Evolutionary conservation across 2,888 invertebrate species (phyloP), one percentile per base, ranked within the genome.

Genomic region (Watsonalla cultraria): DNA sequence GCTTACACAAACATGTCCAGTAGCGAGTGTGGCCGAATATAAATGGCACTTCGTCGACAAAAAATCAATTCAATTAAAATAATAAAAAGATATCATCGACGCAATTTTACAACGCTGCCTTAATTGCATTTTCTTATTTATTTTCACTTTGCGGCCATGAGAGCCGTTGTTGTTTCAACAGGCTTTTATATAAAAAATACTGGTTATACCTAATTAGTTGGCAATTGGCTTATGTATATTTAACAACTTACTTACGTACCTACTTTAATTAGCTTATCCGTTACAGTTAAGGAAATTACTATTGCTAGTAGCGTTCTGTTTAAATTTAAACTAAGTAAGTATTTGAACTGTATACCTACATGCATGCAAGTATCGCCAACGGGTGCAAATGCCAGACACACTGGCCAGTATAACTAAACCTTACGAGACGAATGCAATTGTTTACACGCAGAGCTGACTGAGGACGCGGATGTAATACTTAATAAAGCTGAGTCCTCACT

Each of bases 11-110:
- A 42, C 42, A 37, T 49, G 49, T 13, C 37, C 39, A 37, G 49
- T 49, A 47, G 46, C 15, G 15, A 37, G 49, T 46, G 15, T 49
- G 37, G 49, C 37, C 39, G 49, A 49, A 49, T 49, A 49, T 49
- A 14, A 49, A 49, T 49, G 49, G 37, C 37, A 42, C 11, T 11
- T 42, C 42, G 11, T 11, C 42, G 11, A 11, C 42, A 42, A 42
- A 42, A 42, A 42, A 11, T 33, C 49, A 49, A 49, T 37, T 49
- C 39, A 49, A 49, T 37, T 37, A 37, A 15, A 49, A 48, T 35
- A 37, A 37, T 37, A 37, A 49, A 37, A 35, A 14, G 15, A 35
- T 37, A 49, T 49, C 42, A 42, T 42, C 42, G 42, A 42, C 42
- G 11, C 42, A 42, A 11, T 42, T 42, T 42, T 11, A 37, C 49